A percentile compares a stretch with the other conserved stretches of the same genome.
Evolutionary conservation across 2,888 invertebrate genomes (phyloP).

Genomic region (Cantharis rufa): DNA sequence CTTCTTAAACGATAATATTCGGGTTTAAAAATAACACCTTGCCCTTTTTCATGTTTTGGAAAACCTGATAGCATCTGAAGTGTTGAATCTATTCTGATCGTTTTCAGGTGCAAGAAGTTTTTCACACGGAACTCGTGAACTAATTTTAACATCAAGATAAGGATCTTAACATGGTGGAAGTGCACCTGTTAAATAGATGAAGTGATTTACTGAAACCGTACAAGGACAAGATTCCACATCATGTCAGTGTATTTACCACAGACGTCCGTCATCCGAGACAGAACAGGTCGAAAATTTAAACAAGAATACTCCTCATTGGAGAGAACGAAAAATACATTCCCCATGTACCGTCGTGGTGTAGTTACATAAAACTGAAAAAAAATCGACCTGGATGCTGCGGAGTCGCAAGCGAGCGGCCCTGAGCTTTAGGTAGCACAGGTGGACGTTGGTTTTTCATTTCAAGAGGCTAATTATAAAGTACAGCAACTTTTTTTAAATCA

Average conservation of each 20-base stretch:
- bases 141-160: not conserved
- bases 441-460: too few relatives aligned
- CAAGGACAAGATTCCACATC: not conserved
- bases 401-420: too few relatives aligned
- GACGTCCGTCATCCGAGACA: not conserved
- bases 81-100: not conserved
- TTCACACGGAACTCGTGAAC: not conserved
- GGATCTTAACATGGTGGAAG: not conserved
- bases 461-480: too few relatives aligned
- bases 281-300: too few relatives aligned
- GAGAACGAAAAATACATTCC: too few relatives aligned
- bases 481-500: too few relatives aligned
- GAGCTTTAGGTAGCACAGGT: too few relatives aligned
- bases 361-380: too few relatives aligned
- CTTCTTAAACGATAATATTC: not conserved
- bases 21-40: not conserved
- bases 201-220: not conserved
- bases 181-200: not conserved
- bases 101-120: not conserved
- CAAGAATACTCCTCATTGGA: too few relatives aligned
- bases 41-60: not conserved
- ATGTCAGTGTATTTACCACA: not conserved
- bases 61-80: not conserved
- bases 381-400: too few relatives aligned
- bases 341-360: too few relatives aligned